Evolutionary conservation across 53 echinoderm and acorn worm genomes (phyloP), one percentile per base, ranked within the genome.

Genomic region (Hippasteria phrygiana): DNA sequence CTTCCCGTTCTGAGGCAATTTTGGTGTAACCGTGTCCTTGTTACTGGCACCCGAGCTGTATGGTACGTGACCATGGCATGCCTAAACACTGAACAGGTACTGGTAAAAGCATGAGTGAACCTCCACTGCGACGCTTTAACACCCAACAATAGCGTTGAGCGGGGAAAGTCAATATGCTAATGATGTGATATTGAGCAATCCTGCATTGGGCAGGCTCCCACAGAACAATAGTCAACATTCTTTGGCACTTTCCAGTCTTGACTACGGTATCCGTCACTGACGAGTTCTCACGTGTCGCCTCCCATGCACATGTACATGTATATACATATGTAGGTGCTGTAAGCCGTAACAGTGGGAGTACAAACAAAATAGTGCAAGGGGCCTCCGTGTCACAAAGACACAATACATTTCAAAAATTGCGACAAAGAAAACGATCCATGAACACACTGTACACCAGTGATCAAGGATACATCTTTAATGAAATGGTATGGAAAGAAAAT

Each of bases 121-220:
- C 48, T 45, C 47, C 8, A 26, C 32, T 50, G 12, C 3, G 75
- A 75, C 50, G 50, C 64, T 64, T 55, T 11, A 24, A 26, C 14
- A 12, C 63, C 20, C 26, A 20, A 41, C 81, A 80, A 55, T 64
- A 63, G 81, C 81, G n/a, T 18, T 42, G 29, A 62, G 20, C 64
- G 62, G 40, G 43, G 43, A 55, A 43, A 80, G 81, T 80, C 64
- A 80, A 80, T 80, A 80, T 80, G 81, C 81, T 80, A 80, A 80
- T 80, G 81, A 80, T 40, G 24, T 42, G 28, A 64, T 80, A 80
- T 63, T 80, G 46, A 80, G 64, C 55, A 43, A 43, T 20, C 17
- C 24, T 50, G 78, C 14, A 55, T 78, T 56, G 40, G 67, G 37
- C 8, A 33, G 78, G n/a, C 20, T 17, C 16, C 4, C 1, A 27